Percentiles rank a stretch among this genome's conserved stretches.
phyloP scores from a whole-genome alignment of 2,888 invertebrate species.

The Cyclophora punctaria region DNA sequence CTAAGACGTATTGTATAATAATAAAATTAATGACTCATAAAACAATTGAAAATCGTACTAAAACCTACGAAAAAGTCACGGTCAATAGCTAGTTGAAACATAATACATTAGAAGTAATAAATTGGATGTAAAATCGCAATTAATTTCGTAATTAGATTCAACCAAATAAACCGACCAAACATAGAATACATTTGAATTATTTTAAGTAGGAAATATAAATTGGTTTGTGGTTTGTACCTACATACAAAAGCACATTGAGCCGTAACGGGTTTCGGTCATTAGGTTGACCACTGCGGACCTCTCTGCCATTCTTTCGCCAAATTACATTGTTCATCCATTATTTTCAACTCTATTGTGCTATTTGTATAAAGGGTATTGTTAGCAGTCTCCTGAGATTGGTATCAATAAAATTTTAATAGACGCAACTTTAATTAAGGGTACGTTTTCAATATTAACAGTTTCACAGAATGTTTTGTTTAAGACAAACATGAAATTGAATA shows the following conservation, averaged over 20 bases:
- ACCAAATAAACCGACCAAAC: slow-evolving; percentile 3
- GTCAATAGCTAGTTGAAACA: no score
- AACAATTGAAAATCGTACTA: no score
- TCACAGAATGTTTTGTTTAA: no score
- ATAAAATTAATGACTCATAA: no score
- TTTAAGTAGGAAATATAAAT: slow-evolving; percentile 28
- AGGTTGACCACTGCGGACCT: slow-evolving; percentile 30
- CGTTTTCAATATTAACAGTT: no score
- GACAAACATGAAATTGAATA: no score
- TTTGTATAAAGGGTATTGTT: neutral
- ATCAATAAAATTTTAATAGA: no score
- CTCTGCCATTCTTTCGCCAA: slow-evolving; percentile 29
- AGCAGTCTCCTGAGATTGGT: no score
- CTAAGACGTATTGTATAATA: no score
- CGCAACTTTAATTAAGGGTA: no score
- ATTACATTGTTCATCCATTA: slow-evolving; percentile 43
- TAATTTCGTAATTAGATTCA: neutral
- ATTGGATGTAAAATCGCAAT: neutral
- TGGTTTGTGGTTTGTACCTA: slow-evolving; percentile 27
- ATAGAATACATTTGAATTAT: slow-evolving; percentile 26
- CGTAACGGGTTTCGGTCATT: slow-evolving; percentile 32
- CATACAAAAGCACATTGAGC: slow-evolving; percentile 22
- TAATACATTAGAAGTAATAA: no score
- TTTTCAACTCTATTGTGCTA: slow-evolving; percentile 21
- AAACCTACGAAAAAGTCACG: no score